Conservation (phyloP, 2,888 invertebrate genomes). For the Trichopria drosophilae region DNA sequence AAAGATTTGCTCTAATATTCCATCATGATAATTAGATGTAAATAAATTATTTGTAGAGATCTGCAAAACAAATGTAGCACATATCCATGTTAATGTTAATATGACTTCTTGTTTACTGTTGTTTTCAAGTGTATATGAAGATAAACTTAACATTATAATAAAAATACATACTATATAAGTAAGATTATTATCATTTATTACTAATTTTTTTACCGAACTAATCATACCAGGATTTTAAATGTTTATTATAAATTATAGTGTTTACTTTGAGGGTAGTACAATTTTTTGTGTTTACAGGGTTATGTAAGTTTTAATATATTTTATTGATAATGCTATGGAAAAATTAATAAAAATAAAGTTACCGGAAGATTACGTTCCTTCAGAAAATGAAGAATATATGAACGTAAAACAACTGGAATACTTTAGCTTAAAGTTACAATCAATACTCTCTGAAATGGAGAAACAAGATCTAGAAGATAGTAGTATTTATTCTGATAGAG, state of each 20-base stretch:
- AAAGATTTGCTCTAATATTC: slow-evolving; percentile 26
- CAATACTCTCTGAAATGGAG: slow-evolving; percentile 15
- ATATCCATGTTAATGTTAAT: slow-evolving; percentile 23
- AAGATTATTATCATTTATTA: slow-evolving; percentile 17
- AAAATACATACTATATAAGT: slow-evolving; percentile 24
- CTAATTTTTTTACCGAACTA: slow-evolving; percentile 19
- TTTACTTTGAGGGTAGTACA: slow-evolving; percentile 23
- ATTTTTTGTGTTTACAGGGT: slow-evolving; percentile 22
- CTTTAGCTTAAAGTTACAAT: slow-evolving; percentile 17
- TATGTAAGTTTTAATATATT: slow-evolving; percentile 23
- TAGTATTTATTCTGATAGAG: slow-evolving; percentile 18
- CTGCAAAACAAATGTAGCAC: slow-evolving; percentile 26
- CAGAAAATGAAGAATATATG: slow-evolving; percentile 18
- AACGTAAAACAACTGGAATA: slow-evolving; percentile 18
- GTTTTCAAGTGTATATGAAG: slow-evolving; percentile 25
- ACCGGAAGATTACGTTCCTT: slow-evolving; percentile 15
- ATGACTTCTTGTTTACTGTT: slow-evolving; percentile 23
- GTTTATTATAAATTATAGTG: slow-evolving; percentile 24
- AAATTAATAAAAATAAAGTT: slow-evolving; percentile 15
- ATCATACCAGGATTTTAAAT: slow-evolving; percentile 23
- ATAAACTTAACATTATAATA: slow-evolving; percentile 23
- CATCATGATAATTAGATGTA: slow-evolving; percentile 25
- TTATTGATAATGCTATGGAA: slow-evolving; percentile 22
- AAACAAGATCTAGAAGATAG: slow-evolving; percentile 16
- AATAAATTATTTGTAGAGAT: slow-evolving; percentile 24